These are phyloP conservation scores for Dryobota labecula DNA, from an alignment of 2,888 invertebrate species.

Conservation along the genomic window DNA sequence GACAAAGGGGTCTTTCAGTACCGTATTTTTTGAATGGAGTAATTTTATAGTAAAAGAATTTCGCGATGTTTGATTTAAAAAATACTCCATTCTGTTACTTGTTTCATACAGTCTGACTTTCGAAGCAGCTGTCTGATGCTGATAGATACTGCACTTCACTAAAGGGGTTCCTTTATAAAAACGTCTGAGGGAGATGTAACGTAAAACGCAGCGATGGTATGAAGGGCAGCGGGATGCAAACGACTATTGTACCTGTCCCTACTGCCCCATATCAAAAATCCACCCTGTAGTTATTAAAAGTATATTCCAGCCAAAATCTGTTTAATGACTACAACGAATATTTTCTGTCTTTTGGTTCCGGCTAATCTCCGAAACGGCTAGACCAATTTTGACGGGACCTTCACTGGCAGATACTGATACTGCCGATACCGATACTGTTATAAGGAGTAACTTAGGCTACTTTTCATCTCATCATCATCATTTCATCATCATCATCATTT, in stretches of 20 bases:
- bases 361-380: too few relatives aligned
- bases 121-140: constrained; percentile 3
- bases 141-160: not conserved
- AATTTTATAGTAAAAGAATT: constrained; percentile 1
- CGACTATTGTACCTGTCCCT: too few relatives aligned
- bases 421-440: too few relatives aligned
- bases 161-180: constrained; percentile 9
- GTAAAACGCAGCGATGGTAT: not conserved
- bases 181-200: not conserved
- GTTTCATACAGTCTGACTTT: constrained; percentile 17
- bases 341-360: too few relatives aligned
- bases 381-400: too few relatives aligned
- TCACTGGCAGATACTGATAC: too few relatives aligned
- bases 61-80: constrained; percentile 1
- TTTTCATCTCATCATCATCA: too few relatives aligned
- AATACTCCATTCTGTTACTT: not conserved
- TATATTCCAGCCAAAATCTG: not conserved
- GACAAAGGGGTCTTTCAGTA: constrained; percentile 14
- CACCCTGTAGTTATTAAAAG: too few relatives aligned
- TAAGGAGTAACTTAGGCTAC: too few relatives aligned
- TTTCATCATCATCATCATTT: too few relatives aligned
- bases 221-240: not conserved
- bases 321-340: not conserved
- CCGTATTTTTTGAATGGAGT: constrained; percentile 11
- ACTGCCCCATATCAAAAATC: too few relatives aligned